Base-by-base conservation (phyloP, 1,140 invertebrate species). In the Diabrotica virgifera region DNA sequence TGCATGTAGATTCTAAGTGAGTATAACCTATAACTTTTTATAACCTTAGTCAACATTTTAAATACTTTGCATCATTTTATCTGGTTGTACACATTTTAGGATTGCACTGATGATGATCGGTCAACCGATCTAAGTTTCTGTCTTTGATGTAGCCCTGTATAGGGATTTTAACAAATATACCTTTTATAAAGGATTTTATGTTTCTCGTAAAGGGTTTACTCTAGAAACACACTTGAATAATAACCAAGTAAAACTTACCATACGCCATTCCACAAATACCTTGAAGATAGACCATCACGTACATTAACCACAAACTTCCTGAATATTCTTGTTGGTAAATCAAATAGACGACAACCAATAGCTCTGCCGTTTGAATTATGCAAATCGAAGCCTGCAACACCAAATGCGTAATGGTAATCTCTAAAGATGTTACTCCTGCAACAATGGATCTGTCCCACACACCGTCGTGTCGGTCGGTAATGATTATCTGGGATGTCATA, bases 401-500 rank as follows among this genome's bases (percentile, higher is more conserved):
- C 12, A 95, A 82, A 76, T 95, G 93, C 0, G 91, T 88, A 36
- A 90, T 68, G n/a, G 84, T 76, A 69, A 85, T 84, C 76, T 86
- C 83, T 3, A 77, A 59, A 5, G 82, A 77, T 52, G 77, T 77
- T 6, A 86, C 85, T 77, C 89, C 90, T 65, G 91, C 89, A n/a
- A 93, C 86, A 0, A 90, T 81, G 59, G 86, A 88, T 66, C 91
- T 79, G 72, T 93, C 87, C 85, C 91, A 88, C 51, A 92, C 83
- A 46, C 92, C 92, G 73, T 93, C 90, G 69, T 87, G 81, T 40
- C 89, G 86, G 76, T 96, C 94, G 2, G 88, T 82, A 46, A 96
- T 90, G 74, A 95, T 90, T 7, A 90, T 85, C 2, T 89, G 83
- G 0, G 91, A 89, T 2, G 91, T 93, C 64, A 94, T 83, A 7